Evolutionary conservation across 2,113 vertebrate species (phyloP), one percentile per base, ranked within the genome.

Genomic region (Genyomyrus donnyi): DNA sequence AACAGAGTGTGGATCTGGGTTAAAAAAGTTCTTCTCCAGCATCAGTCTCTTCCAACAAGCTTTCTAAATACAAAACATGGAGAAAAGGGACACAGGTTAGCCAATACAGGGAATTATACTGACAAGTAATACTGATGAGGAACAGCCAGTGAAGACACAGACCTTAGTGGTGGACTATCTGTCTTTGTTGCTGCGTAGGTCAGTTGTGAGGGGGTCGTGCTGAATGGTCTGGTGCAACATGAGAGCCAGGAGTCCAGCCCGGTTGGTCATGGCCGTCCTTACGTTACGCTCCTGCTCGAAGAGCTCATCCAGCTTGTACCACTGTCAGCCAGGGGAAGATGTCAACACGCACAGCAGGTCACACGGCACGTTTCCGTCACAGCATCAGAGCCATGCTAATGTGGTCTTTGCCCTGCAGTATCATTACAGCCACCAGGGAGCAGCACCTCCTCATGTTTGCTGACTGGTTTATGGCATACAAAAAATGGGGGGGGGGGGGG

Each of bases 151-250:
- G 45, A 0, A 52, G 46, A 80, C 6, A 21, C 46, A 35, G 88
- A 39, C 48, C 88, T 83, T 35, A 13, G 8, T 24, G 74, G 31
- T 17, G 2, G 50, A 89, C 50, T 97, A 98, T 92, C 97, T 96
- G 90, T 98, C 97, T 31, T 97, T 97, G 94, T 93, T 97, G 91
- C 94, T 95, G 52, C 98, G 97, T 74, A 98, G 95, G 93, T 98
- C 98, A 0, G 97, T 97, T 11, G 98, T 98, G 90, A 97, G 88
- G 0, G 97, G 97, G 90, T 98, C 98, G 0, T 98, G 98, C 92
- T 98, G 97, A 91, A 98, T 98, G 5, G 98, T 98, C 88, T 98
- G 98, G 92, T 98, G 98, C 89, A 98, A 92, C 98, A 98, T 98
- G 46, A 98, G 95, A 56, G 98, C 98, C 42, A 98, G 95, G 7